phyloP scores from a whole-genome alignment of 2,888 invertebrate species.

The Listrodromus nycthemerus region DNA sequence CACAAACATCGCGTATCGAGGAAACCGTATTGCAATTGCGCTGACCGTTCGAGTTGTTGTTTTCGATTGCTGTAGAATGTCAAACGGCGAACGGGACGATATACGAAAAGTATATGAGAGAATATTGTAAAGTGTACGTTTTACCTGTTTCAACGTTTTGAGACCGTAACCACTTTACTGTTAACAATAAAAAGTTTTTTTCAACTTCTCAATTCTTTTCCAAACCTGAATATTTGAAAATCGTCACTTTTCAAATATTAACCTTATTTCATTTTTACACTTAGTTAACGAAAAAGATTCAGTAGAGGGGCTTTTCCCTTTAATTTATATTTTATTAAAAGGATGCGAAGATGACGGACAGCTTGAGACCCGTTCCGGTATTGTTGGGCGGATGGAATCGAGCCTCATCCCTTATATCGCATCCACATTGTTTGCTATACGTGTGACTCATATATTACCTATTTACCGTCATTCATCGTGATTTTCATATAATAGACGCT shows the following conservation, averaged over 20 bases:
- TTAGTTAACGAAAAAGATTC: background rate
- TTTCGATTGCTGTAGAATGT: background rate
- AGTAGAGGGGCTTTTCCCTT: background rate
- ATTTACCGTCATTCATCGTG: background rate
- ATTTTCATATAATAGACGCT: background rate
- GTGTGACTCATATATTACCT: background rate
- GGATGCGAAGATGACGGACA: background rate
- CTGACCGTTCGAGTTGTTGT: constrained; percentile 4
- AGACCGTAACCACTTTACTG: background rate
- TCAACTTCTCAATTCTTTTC: background rate
- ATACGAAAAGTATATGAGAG: background rate
- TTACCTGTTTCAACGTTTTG: background rate
- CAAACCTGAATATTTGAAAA: background rate
- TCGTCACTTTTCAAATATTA: background rate
- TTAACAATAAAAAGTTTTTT: background rate
- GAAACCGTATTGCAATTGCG: constrained; percentile 22
- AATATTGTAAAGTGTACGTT: background rate
- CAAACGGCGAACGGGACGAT: background rate
- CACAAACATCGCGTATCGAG: constrained; percentile 32
- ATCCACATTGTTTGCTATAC: background rate
- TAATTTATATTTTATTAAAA: background rate
- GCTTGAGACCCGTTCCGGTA: background rate
- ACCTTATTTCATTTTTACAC: background rate
- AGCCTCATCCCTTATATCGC: background rate
- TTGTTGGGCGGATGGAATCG: background rate